Percentiles rank a stretch among this genome's conserved stretches.
These are phyloP conservation scores for Melanostigma gelatinosum DNA, from an alignment of 2,113 vertebrate genomes.

Conservation along the genomic window DNA sequence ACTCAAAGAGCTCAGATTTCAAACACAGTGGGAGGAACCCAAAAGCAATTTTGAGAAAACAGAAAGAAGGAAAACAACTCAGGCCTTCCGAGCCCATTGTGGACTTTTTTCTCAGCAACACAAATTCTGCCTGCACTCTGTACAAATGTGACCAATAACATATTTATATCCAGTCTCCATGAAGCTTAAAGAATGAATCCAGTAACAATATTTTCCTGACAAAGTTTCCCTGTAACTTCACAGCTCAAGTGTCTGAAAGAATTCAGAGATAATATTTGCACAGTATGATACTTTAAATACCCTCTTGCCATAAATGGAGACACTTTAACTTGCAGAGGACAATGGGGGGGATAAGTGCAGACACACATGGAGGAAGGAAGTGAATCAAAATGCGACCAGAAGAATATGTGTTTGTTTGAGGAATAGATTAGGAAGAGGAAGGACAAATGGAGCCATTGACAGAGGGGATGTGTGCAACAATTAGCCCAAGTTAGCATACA, in stretches of 20 bases:
- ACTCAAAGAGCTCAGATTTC: constrained; percentile 65
- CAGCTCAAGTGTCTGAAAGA: constrained; percentile 15
- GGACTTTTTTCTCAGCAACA: neutral
- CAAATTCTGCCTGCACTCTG: constrained; percentile 1
- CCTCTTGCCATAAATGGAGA: constrained; percentile 27
- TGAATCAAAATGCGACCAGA: constrained; percentile 17
- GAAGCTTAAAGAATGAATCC: neutral
- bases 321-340: constrained; percentile 33
- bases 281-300: constrained; percentile 13
- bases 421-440: constrained; percentile 14
- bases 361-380: constrained; percentile 26
- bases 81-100: neutral
- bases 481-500: neutral
- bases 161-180: constrained; percentile 12
- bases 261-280: constrained; percentile 6
- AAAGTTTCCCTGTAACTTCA: constrained; percentile 5
- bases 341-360: constrained; percentile 38
- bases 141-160: constrained; percentile 22
- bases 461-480: constrained; percentile 3
- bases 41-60: constrained; percentile 21
- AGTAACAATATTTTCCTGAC: constrained; percentile 10
- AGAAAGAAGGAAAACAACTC: constrained; percentile 40
- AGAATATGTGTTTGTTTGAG: neutral
- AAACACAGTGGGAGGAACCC: constrained; percentile 49
- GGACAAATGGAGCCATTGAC: neutral